Percentiles rank a stretch among this genome's conserved stretches.
Conservation (phyloP, 2,888 invertebrate genomes). For the Patella ulyssiponensis region DNA sequence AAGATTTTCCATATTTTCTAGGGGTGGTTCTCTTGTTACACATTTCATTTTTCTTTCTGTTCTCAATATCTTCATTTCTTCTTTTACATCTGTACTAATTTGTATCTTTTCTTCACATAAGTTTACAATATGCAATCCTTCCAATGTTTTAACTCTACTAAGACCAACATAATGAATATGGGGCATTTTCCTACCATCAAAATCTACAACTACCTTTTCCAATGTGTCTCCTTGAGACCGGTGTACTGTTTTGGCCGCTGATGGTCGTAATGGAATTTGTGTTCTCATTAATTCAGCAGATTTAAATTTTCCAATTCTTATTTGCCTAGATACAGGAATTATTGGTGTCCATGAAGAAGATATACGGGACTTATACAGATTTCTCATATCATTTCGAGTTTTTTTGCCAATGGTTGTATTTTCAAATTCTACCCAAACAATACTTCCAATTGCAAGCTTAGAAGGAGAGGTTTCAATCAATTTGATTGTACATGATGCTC, state of each 20-base stretch:
- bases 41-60: not conserved
- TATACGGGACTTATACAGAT: constrained; percentile 18
- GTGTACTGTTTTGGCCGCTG: constrained; percentile 34
- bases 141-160: constrained; percentile 18
- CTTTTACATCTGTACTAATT: constrained; percentile 19
- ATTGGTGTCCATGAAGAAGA: constrained; percentile 32
- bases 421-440: constrained; percentile 30
- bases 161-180: constrained; percentile 34
- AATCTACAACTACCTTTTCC: constrained; percentile 19
- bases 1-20: not conserved
- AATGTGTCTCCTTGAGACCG: constrained; percentile 35
- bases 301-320: constrained; percentile 18
- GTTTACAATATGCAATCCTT: constrained; percentile 26
- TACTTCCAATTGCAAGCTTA: constrained; percentile 18
- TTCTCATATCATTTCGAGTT: constrained; percentile 15
- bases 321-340: constrained; percentile 14
- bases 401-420: constrained; percentile 21
- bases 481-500: constrained; percentile 35
- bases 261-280: constrained; percentile 31
- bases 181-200: constrained; percentile 15
- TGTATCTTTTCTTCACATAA: constrained; percentile 20
- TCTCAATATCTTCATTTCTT: constrained; percentile 27
- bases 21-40: too few relatives aligned
- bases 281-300: constrained; percentile 21
- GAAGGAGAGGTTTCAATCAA: constrained; percentile 18